Conservation (phyloP, 1,140 invertebrate species). For the Belonocnema kinseyi region DNA sequence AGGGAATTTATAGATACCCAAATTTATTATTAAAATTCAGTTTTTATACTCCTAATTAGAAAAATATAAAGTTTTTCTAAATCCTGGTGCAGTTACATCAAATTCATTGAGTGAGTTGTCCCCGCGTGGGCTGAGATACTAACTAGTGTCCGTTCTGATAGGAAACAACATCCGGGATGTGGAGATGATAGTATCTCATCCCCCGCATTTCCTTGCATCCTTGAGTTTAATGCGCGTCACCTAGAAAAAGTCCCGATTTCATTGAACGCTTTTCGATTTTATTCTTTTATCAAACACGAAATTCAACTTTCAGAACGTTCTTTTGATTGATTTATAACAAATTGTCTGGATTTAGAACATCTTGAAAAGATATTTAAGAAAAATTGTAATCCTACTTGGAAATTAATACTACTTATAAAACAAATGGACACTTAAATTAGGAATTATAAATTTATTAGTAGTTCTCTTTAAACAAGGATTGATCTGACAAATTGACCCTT, state of each 20-base stretch:
- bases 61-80: not conserved
- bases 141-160: constrained; percentile 69
- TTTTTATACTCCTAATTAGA: too few relatives aligned
- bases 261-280: constrained; percentile 39
- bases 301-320: not conserved
- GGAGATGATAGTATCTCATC: constrained; percentile 64
- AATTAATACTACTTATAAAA: too few relatives aligned
- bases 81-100: constrained; percentile 45
- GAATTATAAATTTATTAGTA: too few relatives aligned
- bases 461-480: too few relatives aligned
- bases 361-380: too few relatives aligned
- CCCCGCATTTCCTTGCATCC: constrained; percentile 71
- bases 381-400: too few relatives aligned
- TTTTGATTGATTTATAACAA: too few relatives aligned
- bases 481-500: too few relatives aligned
- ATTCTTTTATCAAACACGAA: constrained; percentile 38
- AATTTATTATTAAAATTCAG: too few relatives aligned
- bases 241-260: constrained; percentile 43
- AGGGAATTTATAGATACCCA: too few relatives aligned
- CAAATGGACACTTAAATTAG: too few relatives aligned
- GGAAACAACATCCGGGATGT: constrained; percentile 72
- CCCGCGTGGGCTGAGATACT: constrained; percentile 67
- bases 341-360: too few relatives aligned
- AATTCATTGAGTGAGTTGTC: constrained; percentile 59
- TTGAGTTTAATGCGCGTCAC: constrained; percentile 47